These are phyloP conservation scores for Labrus mixtus DNA, from an alignment of 2,113 vertebrate genomes.

Conservation along the genomic window DNA sequence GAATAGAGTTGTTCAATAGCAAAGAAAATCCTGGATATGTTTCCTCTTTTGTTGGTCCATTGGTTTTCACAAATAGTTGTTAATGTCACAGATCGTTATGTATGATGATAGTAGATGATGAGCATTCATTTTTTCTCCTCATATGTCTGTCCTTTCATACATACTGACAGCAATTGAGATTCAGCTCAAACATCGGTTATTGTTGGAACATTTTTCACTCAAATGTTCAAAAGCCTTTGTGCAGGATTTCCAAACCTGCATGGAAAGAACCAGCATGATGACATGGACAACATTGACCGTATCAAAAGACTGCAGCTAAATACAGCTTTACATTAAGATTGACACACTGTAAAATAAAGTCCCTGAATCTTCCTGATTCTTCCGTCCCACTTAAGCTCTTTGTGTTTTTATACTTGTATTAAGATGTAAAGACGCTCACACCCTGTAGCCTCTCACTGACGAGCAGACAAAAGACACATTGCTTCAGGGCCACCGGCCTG, in stretches of 20 bases:
- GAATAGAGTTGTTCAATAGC: background rate
- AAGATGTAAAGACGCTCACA: background rate
- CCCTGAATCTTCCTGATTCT: no score
- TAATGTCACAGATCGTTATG: background rate
- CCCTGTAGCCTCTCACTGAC: conserved; percentile 5
- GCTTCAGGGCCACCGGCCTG: background rate
- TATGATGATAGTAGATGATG: no score
- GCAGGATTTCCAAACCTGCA: background rate
- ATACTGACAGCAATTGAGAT: conserved; percentile 27
- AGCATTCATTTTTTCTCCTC: background rate
- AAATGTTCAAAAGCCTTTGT: background rate
- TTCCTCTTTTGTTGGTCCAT: background rate
- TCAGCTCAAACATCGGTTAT: conserved; percentile 17
- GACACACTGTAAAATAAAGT: no score
- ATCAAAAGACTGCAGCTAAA: no score
- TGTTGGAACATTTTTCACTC: conserved; percentile 31
- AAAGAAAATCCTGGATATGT: background rate
- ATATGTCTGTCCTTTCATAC: conserved; percentile 44
- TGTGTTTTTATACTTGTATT: conserved; percentile 8
- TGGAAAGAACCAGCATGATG: conserved; percentile 4
- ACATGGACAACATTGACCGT: background rate
- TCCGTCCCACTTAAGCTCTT: no score
- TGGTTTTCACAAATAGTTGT: background rate
- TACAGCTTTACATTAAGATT: no score
- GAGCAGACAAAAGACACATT: conserved; percentile 19